phyloP scores from a whole-genome alignment of 2,797 vertebrate species.

The Gallirallus australis region DNA sequence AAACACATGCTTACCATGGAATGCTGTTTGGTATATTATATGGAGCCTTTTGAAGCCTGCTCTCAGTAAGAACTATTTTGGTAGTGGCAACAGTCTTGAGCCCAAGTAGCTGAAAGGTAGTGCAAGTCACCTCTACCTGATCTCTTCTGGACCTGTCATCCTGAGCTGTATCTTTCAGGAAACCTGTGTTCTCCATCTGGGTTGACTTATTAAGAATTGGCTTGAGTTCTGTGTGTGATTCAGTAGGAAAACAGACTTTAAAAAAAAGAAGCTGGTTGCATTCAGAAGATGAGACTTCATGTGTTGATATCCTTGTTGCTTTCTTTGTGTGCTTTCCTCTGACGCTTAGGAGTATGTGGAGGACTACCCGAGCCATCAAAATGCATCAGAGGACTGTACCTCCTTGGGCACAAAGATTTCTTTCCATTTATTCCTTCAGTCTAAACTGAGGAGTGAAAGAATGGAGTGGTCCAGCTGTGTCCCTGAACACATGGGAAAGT shows the following conservation, averaged over 20 bases:
- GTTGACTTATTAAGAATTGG: not conserved
- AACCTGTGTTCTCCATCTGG: not conserved
- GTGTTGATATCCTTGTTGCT: accelerated
- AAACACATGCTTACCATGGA: not conserved
- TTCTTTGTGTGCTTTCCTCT: not conserved
- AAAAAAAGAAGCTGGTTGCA: not conserved
- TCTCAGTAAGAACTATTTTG: not conserved
- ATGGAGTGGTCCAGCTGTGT: accelerated
- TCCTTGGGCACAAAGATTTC: not conserved
- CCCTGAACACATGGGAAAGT: not conserved
- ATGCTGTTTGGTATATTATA: not conserved
- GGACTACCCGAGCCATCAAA: not conserved
- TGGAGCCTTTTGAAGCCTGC: not conserved
- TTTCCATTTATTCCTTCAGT: not conserved
- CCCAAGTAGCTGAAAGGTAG: not conserved
- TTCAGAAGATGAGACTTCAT: not conserved
- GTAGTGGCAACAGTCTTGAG: not conserved
- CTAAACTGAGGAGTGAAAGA: not conserved
- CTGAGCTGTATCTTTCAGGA: not conserved
- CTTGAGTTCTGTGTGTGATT: not conserved
- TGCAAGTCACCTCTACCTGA: not conserved
- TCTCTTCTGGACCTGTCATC: not conserved
- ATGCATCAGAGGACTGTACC: not conserved
- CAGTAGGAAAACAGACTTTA: not conserved
- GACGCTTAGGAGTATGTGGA: not conserved